These are phyloP conservation scores for Zygothrica quintamaculata DNA, from an alignment of 2,888 invertebrate genomes.

Conservation along the genomic window DNA sequence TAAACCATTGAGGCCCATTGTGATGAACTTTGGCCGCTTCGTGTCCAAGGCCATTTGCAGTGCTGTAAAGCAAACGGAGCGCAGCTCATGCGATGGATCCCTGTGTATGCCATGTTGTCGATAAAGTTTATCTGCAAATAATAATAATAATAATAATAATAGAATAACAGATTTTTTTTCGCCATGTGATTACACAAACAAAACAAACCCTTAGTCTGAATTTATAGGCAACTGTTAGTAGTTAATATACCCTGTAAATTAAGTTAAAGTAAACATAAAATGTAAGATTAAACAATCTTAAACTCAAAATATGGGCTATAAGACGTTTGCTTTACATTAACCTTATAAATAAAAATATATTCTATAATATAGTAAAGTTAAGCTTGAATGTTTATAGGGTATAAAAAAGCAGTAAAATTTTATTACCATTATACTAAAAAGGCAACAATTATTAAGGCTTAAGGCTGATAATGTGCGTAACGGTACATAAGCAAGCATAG, in stretches of 20 bases:
- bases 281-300: no score
- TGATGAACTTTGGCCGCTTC: slow-evolving; percentile 92
- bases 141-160: no score
- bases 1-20: slow-evolving; percentile 93
- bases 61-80: slow-evolving; percentile 93
- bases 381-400: neutral
- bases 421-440: neutral
- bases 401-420: neutral
- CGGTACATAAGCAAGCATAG: neutral
- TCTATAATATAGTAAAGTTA: no score
- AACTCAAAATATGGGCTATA: no score
- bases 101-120: slow-evolving; percentile 91
- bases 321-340: no score
- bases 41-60: slow-evolving; percentile 95
- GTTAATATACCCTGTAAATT: neutral
- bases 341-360: no score
- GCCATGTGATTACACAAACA: slow-evolving; percentile 17
- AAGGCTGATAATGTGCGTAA: slow-evolving; percentile 9
- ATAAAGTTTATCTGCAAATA: slow-evolving; percentile 89
- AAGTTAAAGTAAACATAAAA: no score
- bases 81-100: slow-evolving; percentile 92
- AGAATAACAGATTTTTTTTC: slow-evolving; percentile 6
- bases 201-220: slow-evolving; percentile 1
- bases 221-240: neutral
- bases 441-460: neutral